Evolutionary conservation across 2,888 invertebrate genomes (phyloP).

Genomic region (Cremastobaeus sp.): DNA sequence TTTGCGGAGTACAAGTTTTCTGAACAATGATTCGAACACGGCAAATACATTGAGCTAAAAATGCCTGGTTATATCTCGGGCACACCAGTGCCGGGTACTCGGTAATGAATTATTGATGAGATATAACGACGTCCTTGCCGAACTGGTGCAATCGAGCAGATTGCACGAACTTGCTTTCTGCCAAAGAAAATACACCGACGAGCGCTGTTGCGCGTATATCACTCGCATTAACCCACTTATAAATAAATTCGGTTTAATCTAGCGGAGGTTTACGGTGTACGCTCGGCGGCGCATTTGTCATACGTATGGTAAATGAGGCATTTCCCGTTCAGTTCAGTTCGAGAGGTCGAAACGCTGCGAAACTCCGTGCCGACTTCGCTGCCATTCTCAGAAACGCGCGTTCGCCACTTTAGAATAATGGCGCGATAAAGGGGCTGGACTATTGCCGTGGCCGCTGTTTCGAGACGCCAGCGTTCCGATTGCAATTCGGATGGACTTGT

Average conservation of each 20-base stretch:
- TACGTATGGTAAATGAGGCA: constrained; percentile 38
- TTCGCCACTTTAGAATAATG: constrained; percentile 36
- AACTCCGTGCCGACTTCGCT: constrained; percentile 4
- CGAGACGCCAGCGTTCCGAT: constrained; percentile 26
- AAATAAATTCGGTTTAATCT: constrained; percentile 43
- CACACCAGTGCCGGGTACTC: constrained; percentile 42
- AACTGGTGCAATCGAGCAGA: constrained; percentile 57
- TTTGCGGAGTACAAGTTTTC: constrained; percentile 37
- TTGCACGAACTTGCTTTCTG: constrained; percentile 43
- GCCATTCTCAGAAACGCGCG: constrained; percentile 9
- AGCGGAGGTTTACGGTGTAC: constrained; percentile 20
- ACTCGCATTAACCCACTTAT: constrained; percentile 42
- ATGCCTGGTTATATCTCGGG: constrained; percentile 46
- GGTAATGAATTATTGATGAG: constrained; percentile 60
- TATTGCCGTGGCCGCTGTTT: constrained; percentile 30
- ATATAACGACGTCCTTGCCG: constrained; percentile 51
- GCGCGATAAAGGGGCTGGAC: constrained; percentile 31
- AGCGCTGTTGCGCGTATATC: constrained; percentile 25
- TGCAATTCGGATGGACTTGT: constrained; percentile 24
- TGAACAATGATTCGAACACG: constrained; percentile 31
- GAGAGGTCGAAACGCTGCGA: constrained; percentile 15
- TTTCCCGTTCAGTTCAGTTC: constrained; percentile 7
- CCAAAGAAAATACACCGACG: constrained; percentile 33
- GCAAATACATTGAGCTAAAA: constrained; percentile 43
- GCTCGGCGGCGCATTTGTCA: constrained; percentile 32